phyloP scores from a whole-genome alignment of 2,797 vertebrate species.

The Moxostoma hubbsi region DNA sequence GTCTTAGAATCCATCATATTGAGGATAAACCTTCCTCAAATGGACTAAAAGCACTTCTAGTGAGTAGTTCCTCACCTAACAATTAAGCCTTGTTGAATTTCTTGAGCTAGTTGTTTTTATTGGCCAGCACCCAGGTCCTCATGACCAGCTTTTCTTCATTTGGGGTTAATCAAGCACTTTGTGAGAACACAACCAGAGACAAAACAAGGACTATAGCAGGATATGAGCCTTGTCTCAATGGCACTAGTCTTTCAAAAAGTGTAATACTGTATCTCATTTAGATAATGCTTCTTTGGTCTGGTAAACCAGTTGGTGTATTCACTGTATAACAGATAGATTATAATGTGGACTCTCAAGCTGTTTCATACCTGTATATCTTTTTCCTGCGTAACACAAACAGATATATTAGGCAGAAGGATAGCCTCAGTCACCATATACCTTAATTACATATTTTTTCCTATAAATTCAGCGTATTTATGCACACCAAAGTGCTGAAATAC shows the following conservation, averaged over 20 bases:
- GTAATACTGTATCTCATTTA: not conserved
- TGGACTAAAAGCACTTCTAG: constrained; percentile 13
- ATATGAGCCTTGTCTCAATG: constrained; percentile 25
- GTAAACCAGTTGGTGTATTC: constrained; percentile 6
- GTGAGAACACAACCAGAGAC: constrained; percentile 18
- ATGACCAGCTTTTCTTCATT: constrained; percentile 49
- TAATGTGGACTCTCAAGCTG: too few relatives aligned
- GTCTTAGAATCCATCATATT: not conserved
- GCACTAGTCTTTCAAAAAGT: not conserved
- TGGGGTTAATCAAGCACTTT: constrained; percentile 46
- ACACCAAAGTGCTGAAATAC: too few relatives aligned
- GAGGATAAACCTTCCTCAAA: constrained; percentile 23
- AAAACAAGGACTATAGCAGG: constrained; percentile 40
- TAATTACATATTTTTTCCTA: too few relatives aligned
- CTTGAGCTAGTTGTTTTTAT: constrained; percentile 47
- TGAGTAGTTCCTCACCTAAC: constrained; percentile 27
- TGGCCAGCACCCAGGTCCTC: constrained; percentile 36
- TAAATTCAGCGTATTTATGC: too few relatives aligned
- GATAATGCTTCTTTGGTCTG: constrained; percentile 6
- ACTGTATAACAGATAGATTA: not conserved
- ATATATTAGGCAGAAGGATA: too few relatives aligned
- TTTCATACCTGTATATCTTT: too few relatives aligned
- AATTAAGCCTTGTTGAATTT: constrained; percentile 49
- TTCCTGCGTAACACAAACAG: too few relatives aligned
- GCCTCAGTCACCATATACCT: too few relatives aligned